phyloP scores from a whole-genome alignment of 1,140 invertebrate species.

The Myzus persicae region DNA sequence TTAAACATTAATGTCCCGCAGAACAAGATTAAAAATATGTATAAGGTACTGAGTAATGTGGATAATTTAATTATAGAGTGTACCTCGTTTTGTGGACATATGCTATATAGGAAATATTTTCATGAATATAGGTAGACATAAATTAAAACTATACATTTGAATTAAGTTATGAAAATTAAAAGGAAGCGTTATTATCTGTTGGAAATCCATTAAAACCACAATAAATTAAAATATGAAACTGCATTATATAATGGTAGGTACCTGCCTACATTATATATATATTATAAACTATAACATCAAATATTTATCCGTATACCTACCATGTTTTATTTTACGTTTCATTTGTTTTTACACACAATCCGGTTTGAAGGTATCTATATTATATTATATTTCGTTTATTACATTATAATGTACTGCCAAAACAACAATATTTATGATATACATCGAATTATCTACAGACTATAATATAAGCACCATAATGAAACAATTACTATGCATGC shows the following conservation, averaged over 20 bases:
- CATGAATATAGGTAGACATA: neutral
- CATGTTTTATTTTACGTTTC: slow-evolving; percentile 27
- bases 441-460: too few species aligned
- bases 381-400: neutral
- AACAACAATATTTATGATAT: neutral
- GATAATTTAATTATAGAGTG: too few species aligned
- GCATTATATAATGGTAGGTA: neutral
- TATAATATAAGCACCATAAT: neutral
- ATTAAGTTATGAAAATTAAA: slow-evolving; percentile 34
- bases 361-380: slow-evolving; percentile 15
- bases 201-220: slow-evolving; percentile 25
- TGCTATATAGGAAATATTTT: neutral
- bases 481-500: neutral
- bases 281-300: neutral
- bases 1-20: too few species aligned
- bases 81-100: too few species aligned
- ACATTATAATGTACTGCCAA: neutral
- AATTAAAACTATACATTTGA: neutral
- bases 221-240: slow-evolving; percentile 24
- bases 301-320: slow-evolving; percentile 11
- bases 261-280: neutral
- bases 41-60: too few species aligned
- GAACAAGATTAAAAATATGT: too few species aligned
- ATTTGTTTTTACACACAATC: slow-evolving; percentile 29
- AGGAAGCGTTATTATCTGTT: slow-evolving; percentile 10